Conservation (phyloP, 2,797 vertebrate genomes). For the Bovichtus variegatus region DNA sequence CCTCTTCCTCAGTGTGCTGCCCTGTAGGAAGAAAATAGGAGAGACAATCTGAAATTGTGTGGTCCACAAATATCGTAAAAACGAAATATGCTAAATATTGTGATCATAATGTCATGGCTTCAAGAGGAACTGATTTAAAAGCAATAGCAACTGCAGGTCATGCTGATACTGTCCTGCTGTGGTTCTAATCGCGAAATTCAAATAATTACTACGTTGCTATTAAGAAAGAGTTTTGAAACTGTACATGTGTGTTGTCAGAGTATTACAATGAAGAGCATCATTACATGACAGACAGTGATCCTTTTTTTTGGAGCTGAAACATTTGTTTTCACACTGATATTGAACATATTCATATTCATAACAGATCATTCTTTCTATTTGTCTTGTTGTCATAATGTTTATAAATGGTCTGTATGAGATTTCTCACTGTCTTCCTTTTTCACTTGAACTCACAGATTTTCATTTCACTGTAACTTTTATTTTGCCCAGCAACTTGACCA, state of each 20-base stretch:
- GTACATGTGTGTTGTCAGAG: slow-evolving; percentile 11
- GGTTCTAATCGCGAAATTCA: slow-evolving; percentile 17
- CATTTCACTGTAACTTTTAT: neutral
- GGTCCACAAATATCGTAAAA: neutral
- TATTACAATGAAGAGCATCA: neutral
- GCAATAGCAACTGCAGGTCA: neutral
- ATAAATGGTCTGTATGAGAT: neutral
- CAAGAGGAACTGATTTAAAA: neutral
- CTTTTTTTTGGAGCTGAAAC: neutral
- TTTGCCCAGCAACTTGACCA: neutral
- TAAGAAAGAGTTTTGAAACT: neutral
- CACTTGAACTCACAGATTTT: neutral
- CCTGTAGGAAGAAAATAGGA: slow-evolving; percentile 82
- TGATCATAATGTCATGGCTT: neutral
- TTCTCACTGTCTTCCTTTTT: neutral
- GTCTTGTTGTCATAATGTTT: neutral
- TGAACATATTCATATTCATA: neutral
- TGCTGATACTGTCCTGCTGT: neutral
- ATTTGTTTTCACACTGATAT: neutral
- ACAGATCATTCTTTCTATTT: neutral
- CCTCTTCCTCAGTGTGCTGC: slow-evolving; percentile 95
- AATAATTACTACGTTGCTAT: slow-evolving; percentile 4
- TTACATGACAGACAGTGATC: neutral
- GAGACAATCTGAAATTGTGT: slow-evolving; percentile 11
- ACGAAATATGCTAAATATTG: neutral